These are phyloP conservation scores for Nycteola revayana DNA, from an alignment of 2,888 invertebrate genomes.

Conservation along the genomic window DNA sequence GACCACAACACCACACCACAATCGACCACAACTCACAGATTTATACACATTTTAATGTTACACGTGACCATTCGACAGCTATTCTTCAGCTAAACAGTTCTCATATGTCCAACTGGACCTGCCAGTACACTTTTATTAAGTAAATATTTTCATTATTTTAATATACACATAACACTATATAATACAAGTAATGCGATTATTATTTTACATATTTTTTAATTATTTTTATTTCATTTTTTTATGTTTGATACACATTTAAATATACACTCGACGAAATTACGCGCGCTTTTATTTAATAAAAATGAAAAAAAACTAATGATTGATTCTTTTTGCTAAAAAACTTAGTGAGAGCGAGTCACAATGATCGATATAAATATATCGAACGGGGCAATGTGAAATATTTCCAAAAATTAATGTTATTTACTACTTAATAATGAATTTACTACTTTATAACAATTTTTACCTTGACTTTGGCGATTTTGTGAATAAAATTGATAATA, in stretches of 20 bases:
- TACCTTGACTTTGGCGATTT: no score
- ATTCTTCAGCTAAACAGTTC: background rate
- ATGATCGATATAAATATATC: background rate
- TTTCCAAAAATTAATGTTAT: no score
- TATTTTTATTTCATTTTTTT: conserved; percentile 28
- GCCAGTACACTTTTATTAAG: conserved; percentile 48
- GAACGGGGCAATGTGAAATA: no score
- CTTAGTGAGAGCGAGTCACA: conserved; percentile 22
- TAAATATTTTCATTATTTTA: conserved; percentile 32
- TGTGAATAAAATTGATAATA: no score
- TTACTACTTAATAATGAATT: no score
- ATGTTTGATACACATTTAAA: conserved; percentile 29
- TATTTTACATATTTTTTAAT: conserved; percentile 44
- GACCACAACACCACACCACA: no score
- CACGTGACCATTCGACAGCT: conserved; percentile 10
- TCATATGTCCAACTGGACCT: conserved; percentile 45
- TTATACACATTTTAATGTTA: no score
- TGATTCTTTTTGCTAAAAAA: conserved; percentile 27
- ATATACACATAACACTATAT: conserved; percentile 65
- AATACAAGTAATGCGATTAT: conserved; percentile 56
- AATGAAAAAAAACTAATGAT: conserved; percentile 24
- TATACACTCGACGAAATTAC: conserved; percentile 24
- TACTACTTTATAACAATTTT: no score
- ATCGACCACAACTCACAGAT: no score
- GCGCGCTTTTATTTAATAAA: conserved; percentile 16